phyloP scores from a whole-genome alignment of 2,888 invertebrate genomes.

The Macrostomum cliftonense region DNA sequence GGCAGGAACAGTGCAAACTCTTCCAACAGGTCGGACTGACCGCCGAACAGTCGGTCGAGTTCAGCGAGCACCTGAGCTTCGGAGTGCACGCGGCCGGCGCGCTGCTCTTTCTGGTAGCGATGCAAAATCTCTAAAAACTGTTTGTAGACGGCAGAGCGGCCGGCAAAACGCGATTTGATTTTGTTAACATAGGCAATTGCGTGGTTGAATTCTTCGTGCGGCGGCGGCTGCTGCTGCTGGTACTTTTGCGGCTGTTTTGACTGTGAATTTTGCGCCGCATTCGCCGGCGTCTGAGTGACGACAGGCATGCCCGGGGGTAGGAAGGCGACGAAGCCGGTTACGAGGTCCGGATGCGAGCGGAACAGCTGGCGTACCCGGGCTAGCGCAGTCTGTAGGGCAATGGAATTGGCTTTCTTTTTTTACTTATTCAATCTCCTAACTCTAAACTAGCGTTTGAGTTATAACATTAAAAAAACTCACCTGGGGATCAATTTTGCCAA shows the following conservation, averaged over 20 bases:
- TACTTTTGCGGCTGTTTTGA: neutral
- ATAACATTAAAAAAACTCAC: too few species aligned
- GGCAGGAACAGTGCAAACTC: slow-evolving; percentile 96
- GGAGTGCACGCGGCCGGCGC: slow-evolving; percentile 47
- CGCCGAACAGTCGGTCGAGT: slow-evolving; percentile 85
- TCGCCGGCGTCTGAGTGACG: too few species aligned
- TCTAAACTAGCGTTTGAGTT: too few species aligned
- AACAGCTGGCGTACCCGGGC: slow-evolving; percentile 83
- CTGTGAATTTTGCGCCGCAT: neutral
- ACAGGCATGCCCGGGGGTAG: slow-evolving; percentile 86
- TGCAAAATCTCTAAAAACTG: slow-evolving; percentile 88
- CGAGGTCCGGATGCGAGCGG: slow-evolving; percentile 83
- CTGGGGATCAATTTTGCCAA: slow-evolving; percentile 27
- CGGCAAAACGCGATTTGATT: slow-evolving; percentile 55
- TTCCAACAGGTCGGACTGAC: slow-evolving; percentile 79
- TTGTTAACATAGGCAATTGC: slow-evolving; percentile 98
- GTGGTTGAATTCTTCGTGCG: slow-evolving; percentile 60
- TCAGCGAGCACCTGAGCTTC: slow-evolving; percentile 80
- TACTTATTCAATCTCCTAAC: too few species aligned
- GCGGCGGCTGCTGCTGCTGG: neutral
- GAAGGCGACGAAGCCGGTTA: slow-evolving; percentile 96
- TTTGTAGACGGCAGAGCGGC: slow-evolving; percentile 59
- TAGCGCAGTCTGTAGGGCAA: slow-evolving; percentile 54
- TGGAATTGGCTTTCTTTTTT: too few species aligned
- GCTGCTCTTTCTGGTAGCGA: slow-evolving; percentile 13